Evolutionary conservation across 2,888 invertebrate genomes (phyloP).

Genomic region (Amblyjoppa proteus): DNA sequence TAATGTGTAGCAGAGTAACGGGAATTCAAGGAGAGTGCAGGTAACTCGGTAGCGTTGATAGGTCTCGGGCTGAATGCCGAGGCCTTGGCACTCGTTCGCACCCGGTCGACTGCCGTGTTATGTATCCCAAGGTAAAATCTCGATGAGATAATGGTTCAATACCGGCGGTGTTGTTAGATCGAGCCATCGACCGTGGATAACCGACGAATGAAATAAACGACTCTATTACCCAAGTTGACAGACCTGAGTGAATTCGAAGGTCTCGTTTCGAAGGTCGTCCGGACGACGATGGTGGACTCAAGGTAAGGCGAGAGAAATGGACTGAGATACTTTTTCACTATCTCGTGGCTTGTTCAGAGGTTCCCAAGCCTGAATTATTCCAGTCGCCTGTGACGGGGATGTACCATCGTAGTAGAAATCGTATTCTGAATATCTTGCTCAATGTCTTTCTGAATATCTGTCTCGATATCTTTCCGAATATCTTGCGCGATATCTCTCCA

Average conservation of each 20-base stretch:
- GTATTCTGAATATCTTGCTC: neutral
- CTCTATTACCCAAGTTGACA: neutral
- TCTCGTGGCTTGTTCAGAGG: neutral
- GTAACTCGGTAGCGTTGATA: slow-evolving; percentile 10
- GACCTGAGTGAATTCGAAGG: neutral
- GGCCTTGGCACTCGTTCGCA: slow-evolving; percentile 14
- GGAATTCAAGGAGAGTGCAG: neutral
- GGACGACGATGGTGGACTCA: neutral
- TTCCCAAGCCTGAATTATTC: neutral
- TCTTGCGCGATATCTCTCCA: no score
- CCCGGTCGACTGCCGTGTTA: neutral
- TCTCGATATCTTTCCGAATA: no score
- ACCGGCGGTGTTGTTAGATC: neutral
- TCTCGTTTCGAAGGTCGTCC: neutral
- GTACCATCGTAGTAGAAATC: neutral
- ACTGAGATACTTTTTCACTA: neutral
- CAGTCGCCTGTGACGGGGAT: neutral
- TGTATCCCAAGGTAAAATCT: slow-evolving; percentile 9
- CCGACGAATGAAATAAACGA: neutral
- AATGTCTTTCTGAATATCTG: no score
- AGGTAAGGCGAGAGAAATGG: neutral
- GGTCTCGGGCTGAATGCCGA: neutral
- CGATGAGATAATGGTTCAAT: neutral
- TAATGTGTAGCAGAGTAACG: neutral
- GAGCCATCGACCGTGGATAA: neutral